Percentiles rank a stretch among this genome's conserved stretches.
These are phyloP conservation scores for Ormyrus pomaceus DNA, from an alignment of 2,888 invertebrate genomes.

Conservation along the genomic window DNA sequence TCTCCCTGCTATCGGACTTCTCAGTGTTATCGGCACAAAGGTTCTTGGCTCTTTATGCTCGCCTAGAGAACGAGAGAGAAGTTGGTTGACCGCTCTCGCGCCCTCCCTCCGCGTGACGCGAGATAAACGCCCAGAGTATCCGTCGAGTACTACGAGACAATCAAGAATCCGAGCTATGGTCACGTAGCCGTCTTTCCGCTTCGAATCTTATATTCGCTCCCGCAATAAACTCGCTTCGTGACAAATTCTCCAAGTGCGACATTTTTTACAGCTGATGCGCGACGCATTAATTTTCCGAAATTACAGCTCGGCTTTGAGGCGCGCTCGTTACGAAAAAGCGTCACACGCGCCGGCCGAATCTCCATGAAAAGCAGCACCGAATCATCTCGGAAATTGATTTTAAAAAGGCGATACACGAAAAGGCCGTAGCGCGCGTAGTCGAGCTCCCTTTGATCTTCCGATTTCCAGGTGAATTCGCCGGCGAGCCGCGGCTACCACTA, in stretches of 20 bases:
- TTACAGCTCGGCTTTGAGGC: conserved; percentile 55
- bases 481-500: conserved; percentile 19
- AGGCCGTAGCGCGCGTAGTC: not conserved
- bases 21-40: conserved; percentile 64
- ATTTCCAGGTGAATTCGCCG: conserved; percentile 45
- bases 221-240: conserved; percentile 32
- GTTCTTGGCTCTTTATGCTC: conserved; percentile 52
- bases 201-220: conserved; percentile 9
- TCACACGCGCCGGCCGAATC: conserved; percentile 35
- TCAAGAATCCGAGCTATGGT: conserved; percentile 68
- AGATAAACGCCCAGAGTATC: conserved; percentile 61
- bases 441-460: conserved; percentile 50
- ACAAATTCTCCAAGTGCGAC: not conserved
- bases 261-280: not conserved
- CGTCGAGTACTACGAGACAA: conserved; percentile 60
- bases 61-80: conserved; percentile 59
- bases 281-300: conserved; percentile 7
- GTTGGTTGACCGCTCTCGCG: conserved; percentile 69
- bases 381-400: conserved; percentile 52
- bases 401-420: conserved; percentile 53
- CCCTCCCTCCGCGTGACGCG: conserved; percentile 41
- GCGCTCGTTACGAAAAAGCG: conserved; percentile 48
- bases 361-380: conserved; percentile 35
- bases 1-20: conserved; percentile 59
- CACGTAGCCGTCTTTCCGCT: conserved; percentile 62